phyloP scores from a whole-genome alignment of 2,113 vertebrate species.

The Sceloporus undulatus region DNA sequence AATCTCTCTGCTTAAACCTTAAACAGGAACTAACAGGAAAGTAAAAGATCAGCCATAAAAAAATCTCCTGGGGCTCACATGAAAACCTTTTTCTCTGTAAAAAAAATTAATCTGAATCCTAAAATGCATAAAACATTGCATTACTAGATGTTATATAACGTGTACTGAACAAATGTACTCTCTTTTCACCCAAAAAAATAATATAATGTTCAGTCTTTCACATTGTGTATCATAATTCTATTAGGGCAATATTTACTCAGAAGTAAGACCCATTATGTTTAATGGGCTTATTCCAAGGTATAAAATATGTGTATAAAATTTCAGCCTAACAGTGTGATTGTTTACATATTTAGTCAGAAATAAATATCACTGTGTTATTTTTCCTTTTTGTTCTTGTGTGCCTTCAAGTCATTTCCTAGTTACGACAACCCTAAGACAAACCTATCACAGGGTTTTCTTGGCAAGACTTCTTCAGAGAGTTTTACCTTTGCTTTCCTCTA shows the following conservation, averaged over 20 bases:
- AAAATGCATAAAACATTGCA: conserved; percentile 11
- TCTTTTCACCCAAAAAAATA: conserved; percentile 58
- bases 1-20: conserved; percentile 36
- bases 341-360: not conserved
- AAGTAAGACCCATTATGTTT: not conserved
- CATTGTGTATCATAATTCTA: conserved; percentile 19
- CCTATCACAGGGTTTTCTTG: no score
- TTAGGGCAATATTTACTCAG: not conserved
- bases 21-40: conserved; percentile 40
- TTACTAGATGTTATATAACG: conserved; percentile 7
- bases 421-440: no score
- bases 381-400: no score
- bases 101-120: conserved; percentile 41
- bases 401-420: no score
- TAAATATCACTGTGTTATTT: not conserved
- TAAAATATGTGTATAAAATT: not conserved
- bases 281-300: not conserved
- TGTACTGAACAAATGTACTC: conserved; percentile 49
- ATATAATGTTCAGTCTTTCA: conserved; percentile 53
- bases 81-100: conserved; percentile 55
- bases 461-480: no score
- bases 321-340: not conserved
- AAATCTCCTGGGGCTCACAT: conserved; percentile 61
- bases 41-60: conserved; percentile 49
- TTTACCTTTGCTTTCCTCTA: no score